These are phyloP conservation scores for Drosophila tani DNA, from an alignment of 1,140 invertebrate genomes.

Conservation along the genomic window DNA sequence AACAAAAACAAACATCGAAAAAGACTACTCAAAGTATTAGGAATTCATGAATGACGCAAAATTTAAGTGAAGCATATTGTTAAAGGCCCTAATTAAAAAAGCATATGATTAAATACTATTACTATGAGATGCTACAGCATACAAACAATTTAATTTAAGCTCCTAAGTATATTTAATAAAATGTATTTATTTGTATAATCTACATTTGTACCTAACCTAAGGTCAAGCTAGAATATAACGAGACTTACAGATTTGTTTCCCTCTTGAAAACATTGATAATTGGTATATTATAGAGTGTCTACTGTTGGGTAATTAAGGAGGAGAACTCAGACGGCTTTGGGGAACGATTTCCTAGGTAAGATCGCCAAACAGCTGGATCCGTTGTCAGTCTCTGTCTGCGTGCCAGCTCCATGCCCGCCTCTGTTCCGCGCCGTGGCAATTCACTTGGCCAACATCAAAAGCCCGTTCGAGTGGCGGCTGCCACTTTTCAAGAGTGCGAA, in stretches of 20 bases:
- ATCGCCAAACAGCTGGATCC: slow-evolving; percentile 12
- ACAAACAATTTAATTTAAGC: too few species aligned
- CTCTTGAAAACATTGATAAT: too few species aligned
- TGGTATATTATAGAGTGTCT: neutral
- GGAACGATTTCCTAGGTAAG: slow-evolving; percentile 17
- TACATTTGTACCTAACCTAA: too few species aligned
- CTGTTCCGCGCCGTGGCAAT: slow-evolving; percentile 23
- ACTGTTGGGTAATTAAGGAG: neutral
- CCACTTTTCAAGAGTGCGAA: slow-evolving; percentile 80
- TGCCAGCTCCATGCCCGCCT: slow-evolving; percentile 3
- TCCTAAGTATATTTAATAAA: too few species aligned
- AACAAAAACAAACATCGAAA: too few species aligned
- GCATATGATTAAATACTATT: neutral
- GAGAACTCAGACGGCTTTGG: neutral
- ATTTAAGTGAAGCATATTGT: neutral
- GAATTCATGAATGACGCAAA: neutral
- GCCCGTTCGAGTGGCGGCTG: slow-evolving; percentile 71
- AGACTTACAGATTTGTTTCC: too few species aligned
- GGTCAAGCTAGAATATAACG: too few species aligned
- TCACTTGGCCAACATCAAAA: slow-evolving; percentile 71
- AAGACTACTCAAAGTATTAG: neutral
- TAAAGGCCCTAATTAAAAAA: neutral
- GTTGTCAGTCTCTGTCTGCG: neutral
- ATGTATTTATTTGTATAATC: too few species aligned
- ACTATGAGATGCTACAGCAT: too few species aligned